Evolutionary conservation across 1,140 invertebrate species (phyloP).

Genomic region (Chironomus tepperi): DNA sequence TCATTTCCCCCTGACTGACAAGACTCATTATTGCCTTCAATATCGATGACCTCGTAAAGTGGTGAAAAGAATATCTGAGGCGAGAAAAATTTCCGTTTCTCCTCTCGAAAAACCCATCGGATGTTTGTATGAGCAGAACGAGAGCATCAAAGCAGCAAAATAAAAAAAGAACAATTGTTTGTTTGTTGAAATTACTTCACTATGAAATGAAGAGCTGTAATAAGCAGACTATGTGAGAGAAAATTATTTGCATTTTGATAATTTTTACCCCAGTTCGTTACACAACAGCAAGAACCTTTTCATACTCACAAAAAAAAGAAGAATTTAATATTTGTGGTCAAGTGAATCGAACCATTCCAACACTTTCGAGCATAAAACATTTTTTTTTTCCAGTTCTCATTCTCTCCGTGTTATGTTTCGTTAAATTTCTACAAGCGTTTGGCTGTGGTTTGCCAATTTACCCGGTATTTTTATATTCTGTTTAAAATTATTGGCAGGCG

Average conservation of each 20-base stretch:
- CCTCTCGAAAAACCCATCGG: neutral
- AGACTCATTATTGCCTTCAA: neutral
- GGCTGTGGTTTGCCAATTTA: conserved; percentile 6
- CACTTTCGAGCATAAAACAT: neutral
- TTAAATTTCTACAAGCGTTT: no score
- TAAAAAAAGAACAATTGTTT: neutral
- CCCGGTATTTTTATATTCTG: neutral
- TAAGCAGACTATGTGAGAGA: no score
- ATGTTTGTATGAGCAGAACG: neutral
- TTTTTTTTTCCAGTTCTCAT: no score
- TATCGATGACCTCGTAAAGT: neutral
- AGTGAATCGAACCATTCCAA: conserved; percentile 12
- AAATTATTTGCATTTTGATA: no score
- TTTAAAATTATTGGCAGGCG: no score
- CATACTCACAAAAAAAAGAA: neutral
- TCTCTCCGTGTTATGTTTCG: no score
- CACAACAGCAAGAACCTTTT: neutral
- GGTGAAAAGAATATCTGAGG: neutral
- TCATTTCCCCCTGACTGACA: no score
- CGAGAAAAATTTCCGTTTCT: neutral
- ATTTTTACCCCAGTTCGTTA: no score
- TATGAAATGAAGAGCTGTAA: no score
- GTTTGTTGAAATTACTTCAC: no score
- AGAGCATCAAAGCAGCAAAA: neutral
- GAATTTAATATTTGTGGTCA: conserved; percentile 14